A percentile compares a stretch with the other conserved stretches of the same genome.
Conservation (phyloP, 1,140 invertebrate species). For the Drosophila ogumai region DNA sequence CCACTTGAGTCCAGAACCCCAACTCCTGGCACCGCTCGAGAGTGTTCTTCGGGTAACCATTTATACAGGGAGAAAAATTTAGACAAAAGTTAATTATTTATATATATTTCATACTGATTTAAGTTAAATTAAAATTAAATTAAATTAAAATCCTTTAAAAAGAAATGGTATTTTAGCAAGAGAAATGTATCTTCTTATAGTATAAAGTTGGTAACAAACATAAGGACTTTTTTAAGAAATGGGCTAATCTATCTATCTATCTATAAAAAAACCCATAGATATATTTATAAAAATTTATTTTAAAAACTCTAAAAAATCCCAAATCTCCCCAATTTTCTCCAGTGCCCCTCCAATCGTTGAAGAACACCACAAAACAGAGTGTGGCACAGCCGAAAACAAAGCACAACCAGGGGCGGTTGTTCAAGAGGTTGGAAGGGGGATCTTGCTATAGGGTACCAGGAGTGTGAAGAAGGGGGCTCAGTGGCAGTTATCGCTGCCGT, state of each 20-base stretch:
- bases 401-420: constrained; percentile 33
- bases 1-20: constrained; percentile 40
- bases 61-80: constrained; percentile 5
- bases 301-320: neutral
- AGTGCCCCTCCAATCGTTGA: constrained; percentile 53
- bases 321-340: neutral
- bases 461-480: constrained; percentile 9
- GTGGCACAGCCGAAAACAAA: constrained; percentile 70
- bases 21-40: constrained; percentile 1
- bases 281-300: neutral
- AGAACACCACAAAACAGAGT: constrained; percentile 75
- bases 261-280: neutral
- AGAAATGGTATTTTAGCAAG: too few species aligned
- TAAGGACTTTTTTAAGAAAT: too few species aligned
- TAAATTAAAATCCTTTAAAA: too few species aligned
- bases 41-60: constrained; percentile 7
- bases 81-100: accelerated
- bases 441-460: neutral
- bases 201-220: too few species aligned
- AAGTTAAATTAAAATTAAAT: too few species aligned
- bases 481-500: constrained; percentile 65
- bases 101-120: too few species aligned
- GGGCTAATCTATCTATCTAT: too few species aligned
- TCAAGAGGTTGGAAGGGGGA: neutral
- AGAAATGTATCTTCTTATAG: too few species aligned